phyloP scores from a whole-genome alignment of 92 coral and sea anemone species.

The Micromussa lordhowensis region DNA sequence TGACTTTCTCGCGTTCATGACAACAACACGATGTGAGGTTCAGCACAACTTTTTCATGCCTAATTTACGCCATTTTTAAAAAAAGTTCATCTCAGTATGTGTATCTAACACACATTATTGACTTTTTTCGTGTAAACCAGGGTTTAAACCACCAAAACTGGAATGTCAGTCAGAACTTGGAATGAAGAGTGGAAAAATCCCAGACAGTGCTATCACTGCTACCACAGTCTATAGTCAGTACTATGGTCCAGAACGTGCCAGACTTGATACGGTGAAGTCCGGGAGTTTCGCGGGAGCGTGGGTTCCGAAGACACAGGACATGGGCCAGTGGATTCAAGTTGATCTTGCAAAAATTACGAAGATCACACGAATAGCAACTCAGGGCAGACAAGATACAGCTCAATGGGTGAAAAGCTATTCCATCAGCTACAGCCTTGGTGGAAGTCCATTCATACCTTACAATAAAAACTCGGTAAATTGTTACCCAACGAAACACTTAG shows the following conservation, averaged over 20 bases:
- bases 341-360: slow-evolving; percentile 17
- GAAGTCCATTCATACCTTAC: slow-evolving; percentile 12
- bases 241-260: slow-evolving; percentile 35
- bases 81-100: too few species aligned
- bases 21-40: too few species aligned
- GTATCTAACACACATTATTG: too few species aligned
- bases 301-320: slow-evolving; percentile 8
- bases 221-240: slow-evolving; percentile 24
- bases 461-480: slow-evolving; percentile 7
- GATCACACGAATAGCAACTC: slow-evolving; percentile 39
- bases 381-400: slow-evolving; percentile 33
- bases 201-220: slow-evolving; percentile 10
- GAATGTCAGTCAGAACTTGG: slow-evolving; percentile 22
- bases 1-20: too few species aligned
- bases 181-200: slow-evolving; percentile 27
- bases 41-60: too few species aligned
- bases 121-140: not conserved
- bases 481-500: too few species aligned
- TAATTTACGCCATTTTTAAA: too few species aligned
- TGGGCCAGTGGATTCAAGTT: slow-evolving; percentile 22
- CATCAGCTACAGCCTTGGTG: slow-evolving; percentile 12
- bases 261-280: too few species aligned
- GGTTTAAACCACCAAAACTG: slow-evolving; percentile 17
- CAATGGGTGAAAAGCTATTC: slow-evolving; percentile 38
- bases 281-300: slow-evolving; percentile 29